Evolutionary conservation across 2,888 invertebrate species (phyloP), one percentile per base, ranked within the genome.

Genomic region (Phaedon cochleariae): DNA sequence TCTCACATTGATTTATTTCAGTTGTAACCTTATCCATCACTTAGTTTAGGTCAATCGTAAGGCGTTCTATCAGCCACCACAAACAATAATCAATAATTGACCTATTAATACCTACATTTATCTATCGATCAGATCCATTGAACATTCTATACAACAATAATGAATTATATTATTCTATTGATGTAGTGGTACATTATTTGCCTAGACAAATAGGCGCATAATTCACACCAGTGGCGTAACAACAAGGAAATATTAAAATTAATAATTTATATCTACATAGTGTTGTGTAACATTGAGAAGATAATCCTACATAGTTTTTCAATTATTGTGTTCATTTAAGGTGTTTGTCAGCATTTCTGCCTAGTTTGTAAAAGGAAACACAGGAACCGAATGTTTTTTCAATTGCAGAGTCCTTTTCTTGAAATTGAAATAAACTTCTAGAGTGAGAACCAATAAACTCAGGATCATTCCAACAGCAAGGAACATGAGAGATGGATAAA

Each of bases 401-500:
- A 34, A 2, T 10, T 9, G 34, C 12, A 34, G 6, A 10, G 6
- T 12, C 9, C 15, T 49, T 29, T 34, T 17, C 26, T 59, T 63
- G 34, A 58, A 58, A 52, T 63, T 49, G 1, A 57, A 3, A 1
- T 12, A 26, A 5, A 64, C 18, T 29, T 65, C 65, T 0, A 53
- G 17, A 1, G 37, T 41, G 20, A 79, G 69, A 45, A 80, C 68
- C 5, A 73, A 29, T 45, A 78, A 58, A 65, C 80, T 79, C 0
- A 71, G 21, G n/a, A 72, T 10, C 5, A 80, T 68, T 21, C 81
- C 81, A 49, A 75, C 53, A 9, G 70, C 61, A 34, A 79, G 64
- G 15, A 78, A 64, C 18, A 73, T 55, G 46, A 80, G 65, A 18
- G 78, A 76, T 4, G 81, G 79, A 68, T 79, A 81, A 65, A 81